phyloP scores from a whole-genome alignment of 2,797 vertebrate species.

The Florisuga fusca region DNA sequence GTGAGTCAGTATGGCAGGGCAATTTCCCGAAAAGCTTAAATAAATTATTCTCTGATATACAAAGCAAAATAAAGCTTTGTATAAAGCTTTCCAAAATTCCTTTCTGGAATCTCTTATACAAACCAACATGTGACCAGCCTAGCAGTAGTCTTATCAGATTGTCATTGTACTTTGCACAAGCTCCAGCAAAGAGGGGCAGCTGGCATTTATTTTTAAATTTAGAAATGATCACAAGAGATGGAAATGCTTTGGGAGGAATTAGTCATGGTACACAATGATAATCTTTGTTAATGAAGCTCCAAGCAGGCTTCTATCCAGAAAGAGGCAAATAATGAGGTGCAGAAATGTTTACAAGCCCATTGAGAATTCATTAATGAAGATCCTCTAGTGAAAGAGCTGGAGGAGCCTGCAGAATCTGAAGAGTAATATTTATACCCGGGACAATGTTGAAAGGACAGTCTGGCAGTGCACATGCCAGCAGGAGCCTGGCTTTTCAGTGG shows the following conservation, averaged over 20 bases:
- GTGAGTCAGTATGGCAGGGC: not conserved
- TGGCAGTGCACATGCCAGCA: accelerated
- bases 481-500: accelerated
- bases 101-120: not conserved
- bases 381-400: not conserved
- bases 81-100: too few species aligned
- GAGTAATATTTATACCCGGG: not conserved
- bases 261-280: slow-evolving; percentile 54
- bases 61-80: not conserved
- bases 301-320: slow-evolving; percentile 11
- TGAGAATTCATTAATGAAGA: slow-evolving; percentile 15
- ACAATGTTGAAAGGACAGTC: not conserved
- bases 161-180: slow-evolving; percentile 3
- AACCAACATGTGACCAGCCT: not conserved
- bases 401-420: not conserved
- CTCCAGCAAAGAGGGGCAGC: slow-evolving; percentile 19
- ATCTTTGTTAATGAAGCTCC: slow-evolving; percentile 55
- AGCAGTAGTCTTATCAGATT: slow-evolving; percentile 34
- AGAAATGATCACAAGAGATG: slow-evolving; percentile 26
- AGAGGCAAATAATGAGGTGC: not conserved
- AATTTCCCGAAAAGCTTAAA: not conserved
- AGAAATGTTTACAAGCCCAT: slow-evolving; percentile 20
- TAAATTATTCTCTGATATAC: not conserved
- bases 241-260: slow-evolving; percentile 42
- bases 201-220: slow-evolving; percentile 70